Evolutionary conservation across 1,140 invertebrate genomes (phyloP).

Genomic region (Caligus rogercresseyi): DNA sequence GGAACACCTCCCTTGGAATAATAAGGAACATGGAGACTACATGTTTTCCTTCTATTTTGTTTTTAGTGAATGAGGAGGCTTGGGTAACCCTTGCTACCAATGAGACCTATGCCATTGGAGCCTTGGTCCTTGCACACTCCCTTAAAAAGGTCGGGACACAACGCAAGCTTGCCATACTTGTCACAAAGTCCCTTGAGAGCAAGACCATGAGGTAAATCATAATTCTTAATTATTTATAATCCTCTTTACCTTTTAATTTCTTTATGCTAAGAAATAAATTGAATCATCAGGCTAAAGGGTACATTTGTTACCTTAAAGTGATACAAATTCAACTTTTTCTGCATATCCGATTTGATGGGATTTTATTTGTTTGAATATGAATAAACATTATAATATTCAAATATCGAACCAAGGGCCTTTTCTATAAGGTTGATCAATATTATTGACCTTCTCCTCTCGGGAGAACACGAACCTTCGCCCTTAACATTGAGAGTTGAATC

Average conservation of each 20-base stretch:
- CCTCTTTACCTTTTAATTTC: conserved; percentile 1
- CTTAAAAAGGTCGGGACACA: conserved; percentile 51
- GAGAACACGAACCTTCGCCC: too few species aligned
- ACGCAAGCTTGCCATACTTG: conserved; percentile 56
- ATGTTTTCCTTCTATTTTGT: neutral
- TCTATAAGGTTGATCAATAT: too few species aligned
- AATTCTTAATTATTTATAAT: neutral
- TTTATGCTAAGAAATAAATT: too few species aligned
- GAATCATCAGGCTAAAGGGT: too few species aligned
- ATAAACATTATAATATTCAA: too few species aligned
- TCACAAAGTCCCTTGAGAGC: conserved; percentile 63
- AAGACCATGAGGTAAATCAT: conserved; percentile 51
- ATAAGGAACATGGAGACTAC: neutral
- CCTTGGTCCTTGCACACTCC: conserved; percentile 73
- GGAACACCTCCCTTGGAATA: neutral
- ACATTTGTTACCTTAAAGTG: too few species aligned
- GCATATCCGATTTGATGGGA: too few species aligned
- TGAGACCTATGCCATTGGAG: conserved; percentile 78
- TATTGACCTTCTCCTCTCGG: too few species aligned
- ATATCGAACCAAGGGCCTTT: too few species aligned
- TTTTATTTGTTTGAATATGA: too few species aligned
- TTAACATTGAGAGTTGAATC: too few species aligned
- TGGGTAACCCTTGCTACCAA: conserved; percentile 92
- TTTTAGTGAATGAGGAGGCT: conserved; percentile 30
- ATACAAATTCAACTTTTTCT: too few species aligned